Evolutionary conservation across 2,888 invertebrate species (phyloP).

Genomic region (Eurois occulta): DNA sequence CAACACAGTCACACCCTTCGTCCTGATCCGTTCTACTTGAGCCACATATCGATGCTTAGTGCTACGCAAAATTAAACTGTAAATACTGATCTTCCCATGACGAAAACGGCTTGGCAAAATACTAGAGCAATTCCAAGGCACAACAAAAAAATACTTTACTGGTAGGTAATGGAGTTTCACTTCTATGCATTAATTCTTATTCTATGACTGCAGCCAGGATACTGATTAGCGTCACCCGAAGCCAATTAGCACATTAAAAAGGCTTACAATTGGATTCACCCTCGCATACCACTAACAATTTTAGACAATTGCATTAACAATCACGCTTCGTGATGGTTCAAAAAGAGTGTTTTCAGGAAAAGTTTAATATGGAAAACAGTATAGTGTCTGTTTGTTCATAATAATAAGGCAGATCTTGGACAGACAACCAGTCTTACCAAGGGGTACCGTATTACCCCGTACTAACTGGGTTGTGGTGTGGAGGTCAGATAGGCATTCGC

Average conservation of each 20-base stretch:
- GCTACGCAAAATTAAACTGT: too few relatives aligned
- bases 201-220: conserved; percentile 29
- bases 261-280: conserved; percentile 56
- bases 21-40: too few relatives aligned
- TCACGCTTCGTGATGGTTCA: conserved; percentile 59
- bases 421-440: neutral
- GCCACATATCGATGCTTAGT: too few relatives aligned
- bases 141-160: too few relatives aligned
- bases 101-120: neutral
- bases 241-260: conserved; percentile 57
- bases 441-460: too few relatives aligned
- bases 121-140: too few relatives aligned
- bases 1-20: too few relatives aligned
- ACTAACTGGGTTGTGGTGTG: too few relatives aligned
- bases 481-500: too few relatives aligned
- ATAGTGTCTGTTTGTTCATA: conserved; percentile 8
- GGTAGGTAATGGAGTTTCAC: neutral
- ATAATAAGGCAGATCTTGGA: neutral
- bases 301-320: conserved; percentile 68
- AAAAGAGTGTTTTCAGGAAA: conserved; percentile 53
- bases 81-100: too few relatives aligned
- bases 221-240: conserved; percentile 61
- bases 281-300: conserved; percentile 52
- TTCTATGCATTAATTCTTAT: neutral
- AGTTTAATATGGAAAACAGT: conserved; percentile 2